phyloP scores from a whole-genome alignment of 2,113 vertebrate genomes.

The Tor tambroides region DNA sequence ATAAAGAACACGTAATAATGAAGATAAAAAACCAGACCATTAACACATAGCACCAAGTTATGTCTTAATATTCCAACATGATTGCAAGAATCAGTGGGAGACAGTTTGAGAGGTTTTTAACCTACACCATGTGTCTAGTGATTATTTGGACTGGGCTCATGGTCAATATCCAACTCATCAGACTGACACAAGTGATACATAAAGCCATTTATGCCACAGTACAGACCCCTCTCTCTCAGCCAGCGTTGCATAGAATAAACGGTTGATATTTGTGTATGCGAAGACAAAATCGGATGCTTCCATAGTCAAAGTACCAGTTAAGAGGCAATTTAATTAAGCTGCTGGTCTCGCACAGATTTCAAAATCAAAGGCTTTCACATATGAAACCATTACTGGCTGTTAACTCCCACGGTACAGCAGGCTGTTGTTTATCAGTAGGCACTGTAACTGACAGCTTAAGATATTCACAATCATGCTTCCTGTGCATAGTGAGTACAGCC shows the following conservation, averaged over 20 bases:
- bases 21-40: background rate
- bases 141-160: background rate
- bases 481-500: background rate
- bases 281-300: background rate
- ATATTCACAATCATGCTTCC: conserved; percentile 10
- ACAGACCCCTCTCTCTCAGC: background rate
- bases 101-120: background rate
- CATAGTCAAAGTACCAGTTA: conserved; percentile 1
- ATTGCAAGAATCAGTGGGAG: background rate
- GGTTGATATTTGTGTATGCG: background rate
- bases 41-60: conserved; percentile 16
- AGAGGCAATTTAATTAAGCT: conserved; percentile 19
- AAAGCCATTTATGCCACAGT: conserved; percentile 14
- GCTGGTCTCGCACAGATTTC: conserved; percentile 7
- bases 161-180: background rate
- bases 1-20: background rate
- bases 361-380: conserved; percentile 7
- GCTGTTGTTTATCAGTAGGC: conserved; percentile 32
- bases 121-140: background rate
- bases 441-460: conserved; percentile 3
- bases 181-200: background rate
- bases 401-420: background rate
- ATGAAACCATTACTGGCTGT: background rate
- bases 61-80: conserved; percentile 22
- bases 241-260: background rate